These are phyloP conservation scores for Chrysopa pallens DNA, from an alignment of 1,140 invertebrate species.

Conservation along the genomic window DNA sequence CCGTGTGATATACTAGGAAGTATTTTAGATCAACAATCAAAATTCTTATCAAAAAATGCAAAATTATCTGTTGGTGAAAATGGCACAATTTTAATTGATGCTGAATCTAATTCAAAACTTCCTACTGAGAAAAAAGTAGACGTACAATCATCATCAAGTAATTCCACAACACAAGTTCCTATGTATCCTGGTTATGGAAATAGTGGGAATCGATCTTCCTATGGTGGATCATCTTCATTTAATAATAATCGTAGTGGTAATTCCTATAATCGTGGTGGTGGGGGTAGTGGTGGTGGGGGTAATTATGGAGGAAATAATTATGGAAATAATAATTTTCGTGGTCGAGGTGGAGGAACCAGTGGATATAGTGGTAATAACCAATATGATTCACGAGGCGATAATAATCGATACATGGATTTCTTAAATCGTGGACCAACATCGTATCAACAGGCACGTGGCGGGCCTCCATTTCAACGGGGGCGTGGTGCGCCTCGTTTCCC, in stretches of 20 bases:
- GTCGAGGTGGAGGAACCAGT: slow-evolving; percentile 18
- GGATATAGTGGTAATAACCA: slow-evolving; percentile 12
- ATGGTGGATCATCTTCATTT: neutral
- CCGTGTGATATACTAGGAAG: slow-evolving; percentile 43
- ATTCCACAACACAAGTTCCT: slow-evolving; percentile 32
- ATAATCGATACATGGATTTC: slow-evolving; percentile 11
- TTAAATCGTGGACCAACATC: slow-evolving; percentile 16
- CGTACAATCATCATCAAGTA: slow-evolving; percentile 6
- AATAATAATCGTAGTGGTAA: slow-evolving; percentile 23
- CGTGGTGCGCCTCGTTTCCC: slow-evolving; percentile 13
- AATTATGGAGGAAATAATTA: slow-evolving; percentile 19
- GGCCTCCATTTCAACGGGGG: slow-evolving; percentile 16
- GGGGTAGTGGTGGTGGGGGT: slow-evolving; percentile 17
- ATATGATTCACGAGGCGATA: neutral
- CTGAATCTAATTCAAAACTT: slow-evolving; percentile 5
- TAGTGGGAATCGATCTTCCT: slow-evolving; percentile 14
- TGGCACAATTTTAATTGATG: slow-evolving; percentile 26
- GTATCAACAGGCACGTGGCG: slow-evolving; percentile 12
- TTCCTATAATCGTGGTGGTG: slow-evolving; percentile 17
- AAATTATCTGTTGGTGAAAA: slow-evolving; percentile 39
- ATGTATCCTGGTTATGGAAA: slow-evolving; percentile 34
- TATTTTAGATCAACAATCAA: slow-evolving; percentile 55
- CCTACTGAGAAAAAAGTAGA: too few relatives aligned
- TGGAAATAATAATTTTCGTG: slow-evolving; percentile 13
- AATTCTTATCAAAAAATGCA: slow-evolving; percentile 47